Evolutionary conservation across 2,113 vertebrate genomes (phyloP).

Genomic region (Opisthocomus hoazin): DNA sequence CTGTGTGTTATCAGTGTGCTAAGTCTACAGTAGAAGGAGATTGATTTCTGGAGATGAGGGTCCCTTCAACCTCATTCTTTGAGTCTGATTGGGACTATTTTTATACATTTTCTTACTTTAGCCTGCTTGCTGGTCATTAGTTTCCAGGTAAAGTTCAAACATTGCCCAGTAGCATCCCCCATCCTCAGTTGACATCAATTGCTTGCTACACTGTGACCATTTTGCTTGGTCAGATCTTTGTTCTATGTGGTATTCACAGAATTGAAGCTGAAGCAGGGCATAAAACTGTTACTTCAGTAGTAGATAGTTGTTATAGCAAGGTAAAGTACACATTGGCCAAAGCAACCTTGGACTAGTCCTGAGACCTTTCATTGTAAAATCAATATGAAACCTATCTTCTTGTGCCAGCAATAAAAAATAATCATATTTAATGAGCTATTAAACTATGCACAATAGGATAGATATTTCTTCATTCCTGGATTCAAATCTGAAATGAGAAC

Average conservation of each 20-base stretch:
- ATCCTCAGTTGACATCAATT: accelerated
- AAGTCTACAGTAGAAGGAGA: not conserved
- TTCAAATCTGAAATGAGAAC: not conserved
- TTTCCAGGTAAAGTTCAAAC: not conserved
- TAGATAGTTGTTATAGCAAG: not conserved
- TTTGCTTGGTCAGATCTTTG: not conserved
- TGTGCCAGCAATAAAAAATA: not conserved
- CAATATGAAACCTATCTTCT: not conserved
- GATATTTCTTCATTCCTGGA: not conserved
- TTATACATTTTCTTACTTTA: not conserved
- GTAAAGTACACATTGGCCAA: not conserved
- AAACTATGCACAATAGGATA: not conserved
- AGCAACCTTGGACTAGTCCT: not conserved
- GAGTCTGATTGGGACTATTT: not conserved
- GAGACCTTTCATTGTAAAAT: not conserved
- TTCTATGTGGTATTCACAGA: not conserved
- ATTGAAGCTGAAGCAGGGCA: not conserved
- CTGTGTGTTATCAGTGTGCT: not conserved
- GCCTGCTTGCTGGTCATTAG: no score
- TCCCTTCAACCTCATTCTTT: not conserved
- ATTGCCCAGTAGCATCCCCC: not conserved
- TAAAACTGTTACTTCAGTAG: not conserved
- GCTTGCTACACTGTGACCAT: not conserved
- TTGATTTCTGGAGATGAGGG: not conserved
- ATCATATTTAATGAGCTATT: not conserved